These are phyloP conservation scores for Paraescarpia echinospica DNA, from an alignment of 1,140 invertebrate genomes.

Conservation along the genomic window DNA sequence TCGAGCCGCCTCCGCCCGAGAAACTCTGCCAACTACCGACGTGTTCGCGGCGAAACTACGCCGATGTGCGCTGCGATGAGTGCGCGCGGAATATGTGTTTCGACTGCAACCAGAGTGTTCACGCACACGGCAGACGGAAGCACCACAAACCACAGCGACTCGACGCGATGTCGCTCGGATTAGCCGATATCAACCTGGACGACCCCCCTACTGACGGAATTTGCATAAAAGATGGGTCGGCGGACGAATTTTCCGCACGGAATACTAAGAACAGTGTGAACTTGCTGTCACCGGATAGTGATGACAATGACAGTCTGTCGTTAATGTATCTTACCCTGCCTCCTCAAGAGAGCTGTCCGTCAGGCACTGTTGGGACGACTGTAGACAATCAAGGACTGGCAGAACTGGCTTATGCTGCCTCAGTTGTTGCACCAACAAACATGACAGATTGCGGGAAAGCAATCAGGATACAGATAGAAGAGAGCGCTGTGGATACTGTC, in stretches of 20 bases:
- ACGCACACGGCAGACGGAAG: slow-evolving; percentile 33
- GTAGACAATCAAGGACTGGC: neutral
- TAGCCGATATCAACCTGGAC: slow-evolving; percentile 21
- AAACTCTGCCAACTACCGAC: slow-evolving; percentile 45
- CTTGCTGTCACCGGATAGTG: neutral
- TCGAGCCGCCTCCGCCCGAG: slow-evolving; percentile 40
- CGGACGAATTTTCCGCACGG: neutral
- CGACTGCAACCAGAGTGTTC: slow-evolving; percentile 49
- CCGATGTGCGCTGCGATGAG: slow-evolving; percentile 52
- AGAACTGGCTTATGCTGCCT: neutral
- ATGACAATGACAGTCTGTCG: slow-evolving; percentile 14
- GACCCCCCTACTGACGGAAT: slow-evolving; percentile 39
- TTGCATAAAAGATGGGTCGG: slow-evolving; percentile 29
- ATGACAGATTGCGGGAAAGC: slow-evolving; percentile 21
- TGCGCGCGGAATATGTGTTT: slow-evolving; percentile 54
- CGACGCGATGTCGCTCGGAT: neutral
- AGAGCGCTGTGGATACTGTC: slow-evolving; percentile 15
- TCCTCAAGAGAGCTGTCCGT: neutral
- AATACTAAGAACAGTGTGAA: neutral
- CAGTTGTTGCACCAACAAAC: neutral
- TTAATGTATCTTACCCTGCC: neutral
- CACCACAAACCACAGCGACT: slow-evolving; percentile 33
- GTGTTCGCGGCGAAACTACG: slow-evolving; percentile 54
- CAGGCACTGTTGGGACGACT: neutral
- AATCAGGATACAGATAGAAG: slow-evolving; percentile 25